Conservation (phyloP, 2,888 invertebrate genomes). For the Tenthredo amoena region DNA sequence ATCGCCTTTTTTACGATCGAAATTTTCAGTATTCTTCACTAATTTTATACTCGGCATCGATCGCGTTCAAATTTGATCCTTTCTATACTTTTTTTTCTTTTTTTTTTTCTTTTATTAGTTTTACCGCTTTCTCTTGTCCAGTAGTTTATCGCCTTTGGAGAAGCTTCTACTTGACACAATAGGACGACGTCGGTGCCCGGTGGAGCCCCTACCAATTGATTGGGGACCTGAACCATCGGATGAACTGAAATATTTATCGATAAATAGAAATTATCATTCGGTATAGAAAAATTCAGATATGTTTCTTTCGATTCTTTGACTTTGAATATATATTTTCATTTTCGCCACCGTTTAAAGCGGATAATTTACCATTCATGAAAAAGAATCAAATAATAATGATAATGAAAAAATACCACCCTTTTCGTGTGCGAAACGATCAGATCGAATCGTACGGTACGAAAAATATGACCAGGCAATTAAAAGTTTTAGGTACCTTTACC, state of each 20-base stretch:
- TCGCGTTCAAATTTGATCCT: neutral
- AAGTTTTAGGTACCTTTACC: slow-evolving; percentile 61
- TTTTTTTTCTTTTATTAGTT: neutral
- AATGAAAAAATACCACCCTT: neutral
- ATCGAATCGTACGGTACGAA: slow-evolving; percentile 24
- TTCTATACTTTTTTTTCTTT: neutral
- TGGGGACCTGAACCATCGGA: slow-evolving; percentile 95
- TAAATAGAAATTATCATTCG: neutral
- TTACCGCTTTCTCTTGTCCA: slow-evolving; percentile 95
- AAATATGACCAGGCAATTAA: slow-evolving; percentile 67
- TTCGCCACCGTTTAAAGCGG: neutral
- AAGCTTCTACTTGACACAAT: slow-evolving; percentile 93
- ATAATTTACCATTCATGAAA: neutral
- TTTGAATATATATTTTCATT: neutral
- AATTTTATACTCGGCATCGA: neutral
- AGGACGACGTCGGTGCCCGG: slow-evolving; percentile 92
- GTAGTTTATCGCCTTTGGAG: slow-evolving; percentile 96
- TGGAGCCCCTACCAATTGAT: slow-evolving; percentile 94
- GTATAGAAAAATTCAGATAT: neutral
- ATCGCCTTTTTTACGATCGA: neutral
- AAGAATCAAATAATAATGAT: neutral
- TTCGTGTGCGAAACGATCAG: neutral
- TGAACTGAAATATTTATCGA: slow-evolving; percentile 85
- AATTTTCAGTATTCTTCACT: neutral
- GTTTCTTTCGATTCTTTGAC: neutral